Conservation (phyloP, 1,140 invertebrate genomes). For the Cotesia typhae region DNA sequence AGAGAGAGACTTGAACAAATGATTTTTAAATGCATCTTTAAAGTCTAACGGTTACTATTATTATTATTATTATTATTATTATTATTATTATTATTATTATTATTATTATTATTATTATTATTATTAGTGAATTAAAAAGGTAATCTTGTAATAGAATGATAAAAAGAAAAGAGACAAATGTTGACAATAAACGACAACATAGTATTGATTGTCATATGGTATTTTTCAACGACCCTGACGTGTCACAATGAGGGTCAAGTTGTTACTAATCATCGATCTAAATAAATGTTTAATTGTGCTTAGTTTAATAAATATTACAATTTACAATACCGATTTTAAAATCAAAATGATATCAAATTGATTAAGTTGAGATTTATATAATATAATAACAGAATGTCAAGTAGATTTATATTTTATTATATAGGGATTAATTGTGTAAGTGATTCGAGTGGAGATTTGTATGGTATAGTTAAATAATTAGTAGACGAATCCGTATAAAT, state of each 20-base stretch:
- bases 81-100: no score
- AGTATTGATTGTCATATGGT: conserved; percentile 44
- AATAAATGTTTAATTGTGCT: conserved; percentile 21
- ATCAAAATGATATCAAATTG: no score
- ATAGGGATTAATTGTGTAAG: background rate
- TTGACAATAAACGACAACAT: conserved; percentile 38
- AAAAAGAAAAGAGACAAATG: conserved; percentile 2
- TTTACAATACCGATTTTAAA: background rate
- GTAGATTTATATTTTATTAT: background rate
- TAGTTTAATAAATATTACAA: conserved; percentile 21
- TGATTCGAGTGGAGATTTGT: no score
- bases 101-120: no score
- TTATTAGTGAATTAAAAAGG: no score
- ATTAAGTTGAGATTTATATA: no score
- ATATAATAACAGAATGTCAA: background rate
- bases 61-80: no score
- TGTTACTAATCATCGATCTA: conserved; percentile 39
- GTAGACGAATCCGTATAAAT: no score
- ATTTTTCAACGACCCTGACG: conserved; percentile 36
- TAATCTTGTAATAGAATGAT: background rate
- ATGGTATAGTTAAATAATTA: no score
- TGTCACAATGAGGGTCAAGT: conserved; percentile 36
- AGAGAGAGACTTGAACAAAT: background rate
- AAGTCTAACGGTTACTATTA: no score
- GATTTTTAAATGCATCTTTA: no score